Base-by-base conservation (phyloP, 2,113 vertebrate genomes). In the Tetrao urogallus region DNA sequence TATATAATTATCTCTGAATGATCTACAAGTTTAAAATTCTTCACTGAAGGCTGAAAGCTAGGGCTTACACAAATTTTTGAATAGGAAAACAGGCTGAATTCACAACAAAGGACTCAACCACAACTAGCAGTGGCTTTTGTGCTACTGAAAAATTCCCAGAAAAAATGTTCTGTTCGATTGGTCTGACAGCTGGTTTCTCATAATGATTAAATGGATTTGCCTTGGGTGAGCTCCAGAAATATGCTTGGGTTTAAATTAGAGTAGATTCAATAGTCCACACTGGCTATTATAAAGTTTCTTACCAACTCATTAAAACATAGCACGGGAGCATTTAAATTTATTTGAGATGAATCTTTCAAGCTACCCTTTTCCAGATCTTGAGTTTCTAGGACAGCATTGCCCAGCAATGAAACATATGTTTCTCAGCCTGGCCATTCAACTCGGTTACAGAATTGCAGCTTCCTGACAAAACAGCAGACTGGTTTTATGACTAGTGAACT, bases 191-290 rank as follows among this genome's bases (percentile, higher is more conserved):
- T 90, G 83, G 48, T 81, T 40, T 88, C 94, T 80, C 76, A 25
- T 63, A 12, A 5, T 65, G 57, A 96, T 78, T 83, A 86, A 94
- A 90, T 19, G 52, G 82, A 32, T 83, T 92, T 82, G 83, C 92
- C 52, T 88, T 88, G 94, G 90, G 88, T 76, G 57, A 90, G 74
- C 86, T 96, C 92, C 92, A 95, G 79, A 94, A 96, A 93, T 50
- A 50, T 5, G 48, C 30, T 57, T 3, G 3, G 22, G 52, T 90
- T 93, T 78, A 57, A 91, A 92, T 81, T 40, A 64, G 36, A 56
- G 70, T 0, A 65, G 65, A 83, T 82, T 76, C 70, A 88, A 56
- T 87, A 76, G 48, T 78, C 80, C 52, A 86, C 40, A 61, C 0
- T 20, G 61, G 57, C 40, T 14, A 4, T 52, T 36, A 54, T 34